Percentiles rank a stretch among this genome's conserved stretches.
Conservation (phyloP, 2,888 invertebrate species). For the Mechanitis mazaeus region DNA sequence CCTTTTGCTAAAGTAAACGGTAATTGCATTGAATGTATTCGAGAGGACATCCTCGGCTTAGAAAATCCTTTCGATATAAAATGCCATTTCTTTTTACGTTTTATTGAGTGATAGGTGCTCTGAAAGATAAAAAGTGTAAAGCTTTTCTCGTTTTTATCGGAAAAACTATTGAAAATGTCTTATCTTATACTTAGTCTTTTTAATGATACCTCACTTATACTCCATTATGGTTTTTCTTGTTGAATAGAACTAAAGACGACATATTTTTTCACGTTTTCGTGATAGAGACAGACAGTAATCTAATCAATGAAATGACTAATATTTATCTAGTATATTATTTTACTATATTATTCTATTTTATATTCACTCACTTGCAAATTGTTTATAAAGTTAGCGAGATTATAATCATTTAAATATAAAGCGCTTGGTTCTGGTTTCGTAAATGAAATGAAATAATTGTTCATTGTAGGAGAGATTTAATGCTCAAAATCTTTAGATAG, state of each 20-base stretch:
- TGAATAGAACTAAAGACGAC: background rate
- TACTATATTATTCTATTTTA: no score
- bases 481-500: background rate
- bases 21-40: slow-evolving; percentile 37
- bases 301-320: no score
- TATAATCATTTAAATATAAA: background rate
- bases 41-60: slow-evolving; percentile 25
- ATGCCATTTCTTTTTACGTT: slow-evolving; percentile 20
- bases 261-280: no score
- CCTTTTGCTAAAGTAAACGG: slow-evolving; percentile 32
- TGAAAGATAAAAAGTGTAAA: background rate
- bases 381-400: no score
- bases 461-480: no score
- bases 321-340: no score
- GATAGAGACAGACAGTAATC: no score
- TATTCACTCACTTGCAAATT: no score
- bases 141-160: slow-evolving; percentile 9
- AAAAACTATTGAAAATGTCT: background rate
- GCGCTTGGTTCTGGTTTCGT: background rate
- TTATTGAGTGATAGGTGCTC: slow-evolving; percentile 21
- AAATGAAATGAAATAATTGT: background rate
- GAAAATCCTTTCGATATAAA: slow-evolving; percentile 24
- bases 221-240: background rate
- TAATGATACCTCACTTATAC: background rate
- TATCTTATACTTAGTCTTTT: background rate